Conservation (phyloP, 2,797 vertebrate genomes). For the Darevskia nairensis region DNA sequence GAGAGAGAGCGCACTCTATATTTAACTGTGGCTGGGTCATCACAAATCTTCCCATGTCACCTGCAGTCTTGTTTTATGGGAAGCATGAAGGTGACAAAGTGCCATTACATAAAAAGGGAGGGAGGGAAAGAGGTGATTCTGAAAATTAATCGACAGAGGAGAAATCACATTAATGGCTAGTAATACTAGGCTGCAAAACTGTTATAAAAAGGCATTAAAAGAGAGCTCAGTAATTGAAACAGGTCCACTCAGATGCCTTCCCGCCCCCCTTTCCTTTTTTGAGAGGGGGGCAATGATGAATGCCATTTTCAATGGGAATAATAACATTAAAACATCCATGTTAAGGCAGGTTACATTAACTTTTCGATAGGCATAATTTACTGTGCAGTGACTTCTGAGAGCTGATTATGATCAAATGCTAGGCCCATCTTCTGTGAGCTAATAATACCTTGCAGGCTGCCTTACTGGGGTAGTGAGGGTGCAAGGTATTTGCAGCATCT, state of each 20-base stretch:
- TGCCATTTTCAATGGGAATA: slow-evolving; percentile 62
- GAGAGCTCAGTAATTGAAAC: slow-evolving; percentile 60
- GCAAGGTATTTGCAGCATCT: slow-evolving; percentile 59
- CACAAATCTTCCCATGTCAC: slow-evolving; percentile 56
- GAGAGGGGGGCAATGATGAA: slow-evolving; percentile 44
- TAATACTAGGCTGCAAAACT: slow-evolving; percentile 55
- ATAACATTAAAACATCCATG: slow-evolving; percentile 58
- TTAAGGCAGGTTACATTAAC: slow-evolving; percentile 68
- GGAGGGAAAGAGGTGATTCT: slow-evolving; percentile 55
- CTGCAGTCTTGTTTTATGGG: slow-evolving; percentile 57
- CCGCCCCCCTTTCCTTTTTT: neutral
- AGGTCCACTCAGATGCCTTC: slow-evolving; percentile 45
- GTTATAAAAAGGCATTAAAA: slow-evolving; percentile 64
- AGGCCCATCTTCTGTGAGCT: slow-evolving; percentile 51
- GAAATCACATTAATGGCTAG: slow-evolving; percentile 59
- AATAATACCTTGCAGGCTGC: slow-evolving; percentile 29
- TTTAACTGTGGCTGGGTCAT: slow-evolving; percentile 55
- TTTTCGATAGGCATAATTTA: slow-evolving; percentile 64
- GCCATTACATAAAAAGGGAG: slow-evolving; percentile 44
- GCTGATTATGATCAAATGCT: slow-evolving; percentile 53
- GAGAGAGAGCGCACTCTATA: neutral
- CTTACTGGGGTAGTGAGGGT: slow-evolving; percentile 53
- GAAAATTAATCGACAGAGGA: slow-evolving; percentile 58
- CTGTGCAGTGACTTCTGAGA: slow-evolving; percentile 47
- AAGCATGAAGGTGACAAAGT: slow-evolving; percentile 55